These are phyloP conservation scores for Sepiola atlantica DNA, from an alignment of 2,888 invertebrate species.

Conservation along the genomic window DNA sequence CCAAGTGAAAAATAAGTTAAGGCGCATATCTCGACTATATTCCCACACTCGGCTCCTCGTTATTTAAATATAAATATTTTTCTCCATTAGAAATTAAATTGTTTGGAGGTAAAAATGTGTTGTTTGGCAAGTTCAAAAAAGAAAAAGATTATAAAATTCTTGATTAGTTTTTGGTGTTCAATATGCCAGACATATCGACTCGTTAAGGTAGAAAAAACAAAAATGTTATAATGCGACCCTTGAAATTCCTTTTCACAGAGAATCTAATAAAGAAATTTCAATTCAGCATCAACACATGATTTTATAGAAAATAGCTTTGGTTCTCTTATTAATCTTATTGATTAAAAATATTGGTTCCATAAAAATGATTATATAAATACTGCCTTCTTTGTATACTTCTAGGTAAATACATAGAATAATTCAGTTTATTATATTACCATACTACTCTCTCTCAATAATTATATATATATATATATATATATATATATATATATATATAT, in stretches of 20 bases:
- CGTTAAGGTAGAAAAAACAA: not conserved
- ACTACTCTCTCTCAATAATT: too few species aligned
- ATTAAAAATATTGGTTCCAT: not conserved
- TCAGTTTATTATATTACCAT: slow-evolving; percentile 32
- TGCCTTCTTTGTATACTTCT: not conserved
- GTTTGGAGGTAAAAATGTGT: not conserved
- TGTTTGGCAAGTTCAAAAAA: not conserved
- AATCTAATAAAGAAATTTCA: not conserved
- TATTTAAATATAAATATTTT: not conserved
- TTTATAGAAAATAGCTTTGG: not conserved
- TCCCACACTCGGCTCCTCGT: too few species aligned
- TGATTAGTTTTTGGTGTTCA: not conserved
- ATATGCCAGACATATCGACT: not conserved
- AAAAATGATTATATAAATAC: not conserved
- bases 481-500: too few species aligned
- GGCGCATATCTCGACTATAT: too few species aligned
- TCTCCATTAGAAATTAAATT: not conserved
- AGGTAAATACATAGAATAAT: not conserved
- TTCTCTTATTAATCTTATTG: not conserved
- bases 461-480: too few species aligned
- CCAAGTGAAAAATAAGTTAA: too few species aligned
- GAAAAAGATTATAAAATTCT: not conserved
- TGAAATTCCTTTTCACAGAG: too few species aligned
- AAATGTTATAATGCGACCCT: not conserved
- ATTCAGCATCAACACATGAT: not conserved